Base-by-base conservation (phyloP, 1,140 invertebrate genomes). In the Protaetia brevitarsis region DNA sequence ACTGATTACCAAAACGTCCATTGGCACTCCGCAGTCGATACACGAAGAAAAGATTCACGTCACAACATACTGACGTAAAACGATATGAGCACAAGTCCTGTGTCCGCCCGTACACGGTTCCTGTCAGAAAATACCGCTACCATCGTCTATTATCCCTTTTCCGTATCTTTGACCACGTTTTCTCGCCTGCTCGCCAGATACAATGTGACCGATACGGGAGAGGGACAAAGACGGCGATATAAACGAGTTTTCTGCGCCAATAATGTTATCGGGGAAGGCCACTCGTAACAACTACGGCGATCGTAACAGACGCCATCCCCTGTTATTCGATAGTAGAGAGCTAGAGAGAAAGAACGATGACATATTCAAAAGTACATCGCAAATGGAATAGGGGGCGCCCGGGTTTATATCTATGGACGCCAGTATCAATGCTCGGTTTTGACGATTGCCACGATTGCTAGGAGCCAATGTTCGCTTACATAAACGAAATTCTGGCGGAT, bases 161-260 rank as follows among this genome's bases (percentile, higher is more conserved):
- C 41, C 26, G 41, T 51, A 51, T 51, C 13, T 51, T 26, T 10
- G 16, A 2, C 41, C 41, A 23, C 41, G 41, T 51, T 51, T 51
- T 51, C 41, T 51, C 41, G 41, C 41, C 11, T 23, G 2, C 41
- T 23, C 41, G 41, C 41, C 41, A 51, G 11, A 23, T 26, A 51
- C 41, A 51, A 51, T 51, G 26, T 16, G 5, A 23, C 2, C 41
- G 41, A 51, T 51, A 51, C 26, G 41, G 19, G 8, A n/a, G n/a
- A 10, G 10, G 41, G 41, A 51, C 41, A 51, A 51, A 51, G 41
- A 51, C 4, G 26, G 41, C 19, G 41, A 51, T 51, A 51, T 51
- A 51, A 51, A 51, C 26, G 41, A 51, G 41, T 51, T 51, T 51
- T 51, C 41, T 19, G 41, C 16, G 41, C 41, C 41, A 51, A 51